phyloP scores from a whole-genome alignment of 2,113 vertebrate genomes.

The Columba janthina region DNA sequence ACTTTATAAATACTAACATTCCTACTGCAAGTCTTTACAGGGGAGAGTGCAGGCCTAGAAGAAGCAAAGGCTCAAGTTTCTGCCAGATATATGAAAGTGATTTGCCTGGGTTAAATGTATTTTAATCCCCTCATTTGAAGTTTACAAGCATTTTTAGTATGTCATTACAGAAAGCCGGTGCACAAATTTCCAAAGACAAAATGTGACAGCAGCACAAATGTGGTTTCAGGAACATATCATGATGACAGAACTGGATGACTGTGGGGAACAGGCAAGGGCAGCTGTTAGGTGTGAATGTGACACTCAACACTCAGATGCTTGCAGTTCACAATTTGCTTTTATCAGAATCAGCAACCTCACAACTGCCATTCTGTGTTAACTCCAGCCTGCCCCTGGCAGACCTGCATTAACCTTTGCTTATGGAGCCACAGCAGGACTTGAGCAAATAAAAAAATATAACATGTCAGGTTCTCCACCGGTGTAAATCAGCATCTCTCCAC shows the following conservation, averaged over 20 bases:
- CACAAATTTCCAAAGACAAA: slow-evolving; percentile 22
- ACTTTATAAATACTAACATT: not conserved
- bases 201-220: slow-evolving; percentile 16
- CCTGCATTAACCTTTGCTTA: slow-evolving; percentile 70
- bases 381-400: slow-evolving; percentile 61
- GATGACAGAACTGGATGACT: slow-evolving; percentile 35
- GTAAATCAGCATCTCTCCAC: slow-evolving; percentile 29
- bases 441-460: slow-evolving; percentile 61
- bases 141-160: slow-evolving; percentile 2
- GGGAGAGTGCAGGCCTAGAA: not conserved
- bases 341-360: slow-evolving; percentile 55
- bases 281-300: slow-evolving; percentile 54
- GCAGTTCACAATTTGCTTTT: slow-evolving; percentile 65
- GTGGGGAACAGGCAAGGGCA: slow-evolving; percentile 42
- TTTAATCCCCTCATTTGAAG: not conserved
- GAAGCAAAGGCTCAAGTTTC: not conserved
- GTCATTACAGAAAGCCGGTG: not conserved
- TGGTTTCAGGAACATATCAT: not conserved
- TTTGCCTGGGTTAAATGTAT: not conserved
- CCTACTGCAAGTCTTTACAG: not conserved
- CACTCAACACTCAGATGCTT: slow-evolving; percentile 62
- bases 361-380: slow-evolving; percentile 66
- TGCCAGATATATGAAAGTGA: not conserved
- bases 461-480: slow-evolving; percentile 32
- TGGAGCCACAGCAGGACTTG: slow-evolving; percentile 57